These are phyloP conservation scores for Platysteira castanea DNA, from an alignment of 2,113 vertebrate species.

Conservation along the genomic window DNA sequence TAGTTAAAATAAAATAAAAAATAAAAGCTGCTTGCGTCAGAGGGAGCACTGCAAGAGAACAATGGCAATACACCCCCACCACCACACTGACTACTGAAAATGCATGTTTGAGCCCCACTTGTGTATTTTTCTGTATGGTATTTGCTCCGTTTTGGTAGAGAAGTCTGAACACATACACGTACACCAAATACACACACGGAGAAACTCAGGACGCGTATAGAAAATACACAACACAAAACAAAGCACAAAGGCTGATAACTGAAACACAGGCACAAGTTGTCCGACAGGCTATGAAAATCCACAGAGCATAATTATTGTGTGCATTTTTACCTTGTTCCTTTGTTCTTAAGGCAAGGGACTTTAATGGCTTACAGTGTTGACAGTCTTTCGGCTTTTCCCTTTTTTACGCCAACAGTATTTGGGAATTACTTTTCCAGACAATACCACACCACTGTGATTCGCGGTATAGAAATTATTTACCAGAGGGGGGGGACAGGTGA, in stretches of 20 bases:
- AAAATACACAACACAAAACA: slow-evolving; percentile 6
- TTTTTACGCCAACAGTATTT: slow-evolving; percentile 47
- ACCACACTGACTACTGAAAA: neutral
- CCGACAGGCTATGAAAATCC: slow-evolving; percentile 45
- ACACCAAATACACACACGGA: neutral
- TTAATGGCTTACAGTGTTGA: slow-evolving; percentile 37
- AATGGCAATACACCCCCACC: neutral
- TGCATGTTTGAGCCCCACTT: neutral
- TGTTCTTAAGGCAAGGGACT: slow-evolving; percentile 63
- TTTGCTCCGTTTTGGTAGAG: neutral
- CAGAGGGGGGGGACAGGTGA: neutral
- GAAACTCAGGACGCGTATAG: neutral
- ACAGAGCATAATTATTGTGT: slow-evolving; percentile 5
- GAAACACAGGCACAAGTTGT: slow-evolving; percentile 1
- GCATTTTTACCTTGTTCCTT: slow-evolving; percentile 59
- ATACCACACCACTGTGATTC: slow-evolving; percentile 11
- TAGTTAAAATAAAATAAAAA: slow-evolving; percentile 5
- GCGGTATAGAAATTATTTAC: slow-evolving; percentile 28
- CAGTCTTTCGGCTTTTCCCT: slow-evolving; percentile 44
- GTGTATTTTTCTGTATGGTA: neutral
- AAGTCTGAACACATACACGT: neutral
- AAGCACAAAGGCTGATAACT: slow-evolving; percentile 51
- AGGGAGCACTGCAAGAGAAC: slow-evolving; percentile 6
- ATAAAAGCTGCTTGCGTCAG: neutral
- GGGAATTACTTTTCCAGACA: slow-evolving; percentile 55